A percentile compares a stretch with the other conserved stretches of the same genome.
These are phyloP conservation scores for Pocota personata DNA, from an alignment of 2,888 invertebrate species.

Conservation along the genomic window DNA sequence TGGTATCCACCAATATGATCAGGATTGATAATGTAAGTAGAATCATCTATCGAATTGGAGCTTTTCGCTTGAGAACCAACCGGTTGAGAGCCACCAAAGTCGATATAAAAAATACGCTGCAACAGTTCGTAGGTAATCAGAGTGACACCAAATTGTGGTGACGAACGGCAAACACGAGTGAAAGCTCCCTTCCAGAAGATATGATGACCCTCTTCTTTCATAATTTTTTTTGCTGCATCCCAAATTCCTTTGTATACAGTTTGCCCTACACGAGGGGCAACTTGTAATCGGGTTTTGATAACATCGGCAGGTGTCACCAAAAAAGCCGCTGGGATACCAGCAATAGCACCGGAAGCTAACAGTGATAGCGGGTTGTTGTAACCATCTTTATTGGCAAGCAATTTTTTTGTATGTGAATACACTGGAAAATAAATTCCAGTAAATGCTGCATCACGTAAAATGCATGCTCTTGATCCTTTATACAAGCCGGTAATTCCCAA, in stretches of 20 bases:
- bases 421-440: background rate
- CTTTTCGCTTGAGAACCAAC: background rate
- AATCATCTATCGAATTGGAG: background rate
- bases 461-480: background rate
- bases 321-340: too few species aligned
- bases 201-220: background rate
- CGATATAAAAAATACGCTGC: too few species aligned
- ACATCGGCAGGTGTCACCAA: too few species aligned
- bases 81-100: background rate
- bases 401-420: too few species aligned
- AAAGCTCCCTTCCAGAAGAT: background rate
- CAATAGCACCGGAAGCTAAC: too few species aligned
- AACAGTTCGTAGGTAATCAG: background rate
- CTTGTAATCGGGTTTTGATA: too few species aligned
- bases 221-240: background rate
- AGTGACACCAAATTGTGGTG: background rate
- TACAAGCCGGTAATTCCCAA: background rate
- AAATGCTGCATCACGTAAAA: background rate
- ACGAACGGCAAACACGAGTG: background rate
- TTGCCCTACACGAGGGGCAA: too few species aligned
- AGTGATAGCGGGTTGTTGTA: too few species aligned
- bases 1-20: background rate
- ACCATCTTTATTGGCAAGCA: too few species aligned
- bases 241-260: too few species aligned
- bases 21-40: background rate